Evolutionary conservation across 2,113 vertebrate genomes (phyloP).

Genomic region (Myotis yumanensis): DNA sequence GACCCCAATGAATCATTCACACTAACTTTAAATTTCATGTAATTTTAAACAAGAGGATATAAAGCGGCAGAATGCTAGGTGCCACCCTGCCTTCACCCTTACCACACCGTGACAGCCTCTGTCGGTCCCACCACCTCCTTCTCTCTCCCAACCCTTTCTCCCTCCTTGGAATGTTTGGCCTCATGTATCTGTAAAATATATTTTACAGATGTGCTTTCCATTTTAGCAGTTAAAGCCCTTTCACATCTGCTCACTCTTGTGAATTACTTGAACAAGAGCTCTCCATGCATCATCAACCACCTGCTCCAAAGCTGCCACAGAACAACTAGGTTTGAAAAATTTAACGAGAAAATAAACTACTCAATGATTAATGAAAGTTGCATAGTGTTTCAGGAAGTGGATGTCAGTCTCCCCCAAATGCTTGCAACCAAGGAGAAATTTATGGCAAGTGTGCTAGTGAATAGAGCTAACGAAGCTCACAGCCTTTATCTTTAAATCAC

Average conservation of each 20-base stretch:
- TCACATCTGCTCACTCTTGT: background rate
- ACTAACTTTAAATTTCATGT: background rate
- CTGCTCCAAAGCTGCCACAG: background rate
- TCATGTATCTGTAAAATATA: background rate
- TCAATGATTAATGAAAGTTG: background rate
- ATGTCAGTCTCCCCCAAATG: background rate
- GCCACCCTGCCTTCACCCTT: background rate
- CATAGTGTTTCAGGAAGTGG: conserved; percentile 37
- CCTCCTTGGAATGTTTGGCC: background rate
- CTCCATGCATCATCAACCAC: background rate
- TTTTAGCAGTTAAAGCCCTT: background rate
- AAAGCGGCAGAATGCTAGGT: background rate
- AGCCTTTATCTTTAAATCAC: conserved; percentile 2
- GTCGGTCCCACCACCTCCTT: background rate
- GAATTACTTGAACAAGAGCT: background rate
- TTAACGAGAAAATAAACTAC: conserved; percentile 30
- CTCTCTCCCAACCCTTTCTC: background rate
- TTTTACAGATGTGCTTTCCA: background rate
- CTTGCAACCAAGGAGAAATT: background rate
- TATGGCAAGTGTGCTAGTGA: background rate
- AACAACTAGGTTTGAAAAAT: background rate
- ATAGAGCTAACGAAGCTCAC: conserved; percentile 2
- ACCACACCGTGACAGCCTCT: no score
- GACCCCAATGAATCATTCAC: background rate
- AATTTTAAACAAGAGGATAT: conserved; percentile 12